phyloP scores from a whole-genome alignment of 2,113 vertebrate species.

The Pycnonotus jocosus region DNA sequence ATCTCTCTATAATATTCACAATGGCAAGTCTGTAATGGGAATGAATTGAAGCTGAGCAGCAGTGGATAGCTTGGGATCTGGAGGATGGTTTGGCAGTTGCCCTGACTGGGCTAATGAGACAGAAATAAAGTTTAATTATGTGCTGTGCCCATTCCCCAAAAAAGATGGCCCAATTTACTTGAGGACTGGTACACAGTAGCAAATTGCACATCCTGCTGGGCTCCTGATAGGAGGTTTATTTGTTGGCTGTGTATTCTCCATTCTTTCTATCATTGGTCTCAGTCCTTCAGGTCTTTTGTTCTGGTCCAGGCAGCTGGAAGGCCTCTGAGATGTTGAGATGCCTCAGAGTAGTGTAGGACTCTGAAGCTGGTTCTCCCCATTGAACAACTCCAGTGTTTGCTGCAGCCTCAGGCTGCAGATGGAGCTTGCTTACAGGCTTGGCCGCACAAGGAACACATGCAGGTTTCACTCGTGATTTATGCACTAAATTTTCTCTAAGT shows the following conservation, averaged over 20 bases:
- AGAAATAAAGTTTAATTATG: not conserved
- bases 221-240: not conserved
- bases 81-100: not conserved
- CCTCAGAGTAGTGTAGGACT: not conserved
- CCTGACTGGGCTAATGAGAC: not conserved
- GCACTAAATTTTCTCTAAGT: not conserved
- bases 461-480: not conserved
- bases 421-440: not conserved
- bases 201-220: not conserved
- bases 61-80: not conserved
- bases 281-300: not conserved
- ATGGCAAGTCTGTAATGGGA: not conserved
- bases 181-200: not conserved
- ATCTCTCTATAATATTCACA: not conserved
- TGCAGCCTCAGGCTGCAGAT: not conserved
- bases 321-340: not conserved
- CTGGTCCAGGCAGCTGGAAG: not conserved
- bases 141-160: not conserved
- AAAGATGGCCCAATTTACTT: not conserved
- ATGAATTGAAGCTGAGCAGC: not conserved
- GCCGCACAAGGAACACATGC: accelerated
- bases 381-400: not conserved
- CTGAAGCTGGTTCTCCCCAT: not conserved
- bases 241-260: not conserved
- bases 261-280: not conserved